Conservation (phyloP, 2,888 invertebrate species). For the Scaptomyza cyrtandrae region DNA sequence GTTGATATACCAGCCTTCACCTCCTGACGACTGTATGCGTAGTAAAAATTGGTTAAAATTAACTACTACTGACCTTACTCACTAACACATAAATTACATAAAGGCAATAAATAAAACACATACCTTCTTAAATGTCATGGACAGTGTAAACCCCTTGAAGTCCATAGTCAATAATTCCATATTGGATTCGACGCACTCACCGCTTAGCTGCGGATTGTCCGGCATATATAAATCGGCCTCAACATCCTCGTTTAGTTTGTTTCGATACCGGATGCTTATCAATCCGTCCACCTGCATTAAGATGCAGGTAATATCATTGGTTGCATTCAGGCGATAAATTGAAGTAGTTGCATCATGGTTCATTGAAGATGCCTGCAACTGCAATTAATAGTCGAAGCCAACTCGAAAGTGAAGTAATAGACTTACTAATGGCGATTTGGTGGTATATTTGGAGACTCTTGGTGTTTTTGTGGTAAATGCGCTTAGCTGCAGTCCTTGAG, state of each 20-base stretch:
- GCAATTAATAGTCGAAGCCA: slow-evolving; percentile 2
- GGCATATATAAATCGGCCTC: slow-evolving; percentile 91
- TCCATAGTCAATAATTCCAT: slow-evolving; percentile 89
- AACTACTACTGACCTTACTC: slow-evolving; percentile 40
- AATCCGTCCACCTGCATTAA: slow-evolving; percentile 89
- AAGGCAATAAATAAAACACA: not conserved
- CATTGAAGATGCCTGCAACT: slow-evolving; percentile 79
- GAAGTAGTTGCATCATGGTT: slow-evolving; percentile 85
- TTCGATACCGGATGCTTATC: slow-evolving; percentile 89
- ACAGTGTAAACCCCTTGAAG: slow-evolving; percentile 91
- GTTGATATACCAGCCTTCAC: slow-evolving; percentile 94
- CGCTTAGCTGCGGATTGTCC: slow-evolving; percentile 89
- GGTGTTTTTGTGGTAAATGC: slow-evolving; percentile 88
- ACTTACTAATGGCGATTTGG: slow-evolving; percentile 84
- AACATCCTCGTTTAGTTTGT: slow-evolving; percentile 87
- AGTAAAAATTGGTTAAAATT: slow-evolving; percentile 4
- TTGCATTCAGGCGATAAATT: slow-evolving; percentile 89
- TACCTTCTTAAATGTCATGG: slow-evolving; percentile 93
- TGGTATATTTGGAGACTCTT: slow-evolving; percentile 88
- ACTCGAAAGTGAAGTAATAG: not conserved
- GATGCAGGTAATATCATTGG: slow-evolving; percentile 91
- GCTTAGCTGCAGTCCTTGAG: slow-evolving; percentile 85
- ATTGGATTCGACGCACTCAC: slow-evolving; percentile 91
- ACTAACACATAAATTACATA: not conserved
- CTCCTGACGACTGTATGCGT: slow-evolving; percentile 90